Conservation (phyloP, 2,888 invertebrate genomes). For the Oscheius sp. region DNA sequence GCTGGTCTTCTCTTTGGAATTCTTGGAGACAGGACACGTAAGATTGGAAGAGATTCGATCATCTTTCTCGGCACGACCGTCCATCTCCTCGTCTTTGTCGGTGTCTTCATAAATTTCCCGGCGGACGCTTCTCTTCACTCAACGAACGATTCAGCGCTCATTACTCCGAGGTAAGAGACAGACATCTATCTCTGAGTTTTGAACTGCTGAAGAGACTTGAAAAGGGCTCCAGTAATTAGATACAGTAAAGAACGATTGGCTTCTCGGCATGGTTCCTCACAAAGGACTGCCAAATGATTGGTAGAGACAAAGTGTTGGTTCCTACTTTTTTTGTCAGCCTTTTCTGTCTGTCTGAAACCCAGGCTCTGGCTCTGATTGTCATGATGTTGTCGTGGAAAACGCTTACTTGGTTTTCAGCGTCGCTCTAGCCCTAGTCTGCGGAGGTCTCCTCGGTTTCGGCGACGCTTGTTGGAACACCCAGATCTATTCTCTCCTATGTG, state of each 20-base stretch:
- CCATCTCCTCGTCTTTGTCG: conserved; percentile 80
- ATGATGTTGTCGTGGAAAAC: no score
- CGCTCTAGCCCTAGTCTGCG: conserved; percentile 85
- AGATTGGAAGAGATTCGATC: conserved; percentile 90
- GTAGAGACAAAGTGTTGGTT: no score
- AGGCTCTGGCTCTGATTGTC: no score
- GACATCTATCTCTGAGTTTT: no score
- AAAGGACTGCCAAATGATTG: no score
- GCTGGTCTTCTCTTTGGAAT: conserved; percentile 83
- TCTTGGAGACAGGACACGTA: conserved; percentile 85
- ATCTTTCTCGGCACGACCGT: conserved; percentile 87
- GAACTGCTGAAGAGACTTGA: no score
- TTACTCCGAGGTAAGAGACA: conserved; percentile 27
- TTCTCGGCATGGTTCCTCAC: no score
- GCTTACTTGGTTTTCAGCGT: conserved; percentile 73
- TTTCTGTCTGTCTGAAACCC: no score
- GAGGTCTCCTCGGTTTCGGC: conserved; percentile 91
- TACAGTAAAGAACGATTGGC: no score
- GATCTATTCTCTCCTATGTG: conserved; percentile 87
- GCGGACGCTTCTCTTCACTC: conserved; percentile 81
- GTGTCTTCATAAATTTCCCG: conserved; percentile 63
- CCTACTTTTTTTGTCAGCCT: no score
- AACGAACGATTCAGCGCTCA: conserved; percentile 78
- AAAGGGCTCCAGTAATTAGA: no score
- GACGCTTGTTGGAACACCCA: conserved; percentile 96